Evolutionary conservation across 2,113 vertebrate species (phyloP).

Genomic region (Indicator indicator): DNA sequence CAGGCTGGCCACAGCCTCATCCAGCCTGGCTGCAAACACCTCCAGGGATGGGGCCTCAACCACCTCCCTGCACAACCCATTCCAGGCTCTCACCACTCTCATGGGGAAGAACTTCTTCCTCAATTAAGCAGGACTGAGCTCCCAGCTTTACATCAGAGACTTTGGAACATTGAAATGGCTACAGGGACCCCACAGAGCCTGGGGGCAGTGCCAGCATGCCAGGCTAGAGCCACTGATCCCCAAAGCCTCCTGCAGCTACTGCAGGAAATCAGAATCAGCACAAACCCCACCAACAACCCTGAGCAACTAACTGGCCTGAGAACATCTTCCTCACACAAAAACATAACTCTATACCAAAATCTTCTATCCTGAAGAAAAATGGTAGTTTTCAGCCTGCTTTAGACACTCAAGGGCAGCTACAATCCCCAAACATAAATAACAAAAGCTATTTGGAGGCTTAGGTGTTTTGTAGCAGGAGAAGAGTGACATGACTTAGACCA

Average conservation of each 20-base stretch:
- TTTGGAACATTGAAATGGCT: neutral
- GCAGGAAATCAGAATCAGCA: neutral
- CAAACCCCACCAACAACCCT: neutral
- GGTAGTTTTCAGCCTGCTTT: neutral
- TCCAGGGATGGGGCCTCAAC: no score
- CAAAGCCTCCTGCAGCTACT: neutral
- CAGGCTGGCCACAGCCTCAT: no score
- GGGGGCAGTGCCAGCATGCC: neutral
- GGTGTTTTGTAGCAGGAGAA: neutral
- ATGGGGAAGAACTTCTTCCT: no score
- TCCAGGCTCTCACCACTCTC: no score
- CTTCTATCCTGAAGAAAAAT: neutral
- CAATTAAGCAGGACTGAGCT: neutral
- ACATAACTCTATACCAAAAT: neutral
- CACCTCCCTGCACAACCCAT: no score
- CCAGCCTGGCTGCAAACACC: no score
- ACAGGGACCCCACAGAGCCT: neutral
- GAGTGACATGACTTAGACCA: neutral
- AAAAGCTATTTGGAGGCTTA: neutral
- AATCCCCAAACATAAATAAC: neutral
- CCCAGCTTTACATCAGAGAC: neutral
- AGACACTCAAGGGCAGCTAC: neutral
- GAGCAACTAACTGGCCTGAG: neutral
- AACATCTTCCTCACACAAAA: neutral
- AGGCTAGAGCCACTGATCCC: neutral